A percentile compares a stretch with the other conserved stretches of the same genome.
These are phyloP conservation scores for Propithecus coquereli DNA, from an alignment of 2,113 vertebrate genomes.

Conservation along the genomic window DNA sequence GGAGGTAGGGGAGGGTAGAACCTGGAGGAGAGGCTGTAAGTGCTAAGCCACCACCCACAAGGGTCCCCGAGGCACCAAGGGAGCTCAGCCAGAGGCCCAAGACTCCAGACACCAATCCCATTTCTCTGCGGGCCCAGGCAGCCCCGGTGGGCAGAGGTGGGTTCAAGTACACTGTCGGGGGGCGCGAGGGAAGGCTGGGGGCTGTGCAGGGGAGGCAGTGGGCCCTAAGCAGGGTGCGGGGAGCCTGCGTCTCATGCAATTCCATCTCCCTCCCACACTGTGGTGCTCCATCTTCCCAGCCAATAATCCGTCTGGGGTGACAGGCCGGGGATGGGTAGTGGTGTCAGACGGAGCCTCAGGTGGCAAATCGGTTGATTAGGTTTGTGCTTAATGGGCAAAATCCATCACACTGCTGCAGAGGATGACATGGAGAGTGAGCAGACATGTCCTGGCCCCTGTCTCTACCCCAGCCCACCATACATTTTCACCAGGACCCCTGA, in stretches of 20 bases:
- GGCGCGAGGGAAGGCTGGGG: not conserved
- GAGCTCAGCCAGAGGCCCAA: not conserved
- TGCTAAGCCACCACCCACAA: not conserved
- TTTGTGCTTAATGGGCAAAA: conserved; percentile 61
- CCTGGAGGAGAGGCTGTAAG: not conserved
- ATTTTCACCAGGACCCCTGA: not conserved
- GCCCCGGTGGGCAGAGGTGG: not conserved
- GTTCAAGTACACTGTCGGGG: not conserved
- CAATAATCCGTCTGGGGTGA: not conserved
- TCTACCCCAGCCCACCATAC: not conserved
- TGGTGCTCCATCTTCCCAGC: conserved; percentile 12
- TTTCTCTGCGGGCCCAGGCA: not conserved
- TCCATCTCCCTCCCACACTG: not conserved
- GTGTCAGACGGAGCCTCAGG: conserved; percentile 64
- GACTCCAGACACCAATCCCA: not conserved
- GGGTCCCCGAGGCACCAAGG: not conserved
- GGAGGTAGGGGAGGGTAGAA: accelerated
- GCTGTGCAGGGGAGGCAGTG: not conserved
- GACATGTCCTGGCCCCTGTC: not conserved
- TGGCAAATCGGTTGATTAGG: conserved; percentile 52
- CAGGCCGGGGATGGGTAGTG: not conserved
- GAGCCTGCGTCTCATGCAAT: not conserved
- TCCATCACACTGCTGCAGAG: conserved; percentile 31
- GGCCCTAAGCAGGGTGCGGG: not conserved
- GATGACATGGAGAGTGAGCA: not conserved